A percentile compares a stretch with the other conserved stretches of the same genome.
Conservation (phyloP, 2,888 invertebrate species). For the Endomychus coccineus region DNA sequence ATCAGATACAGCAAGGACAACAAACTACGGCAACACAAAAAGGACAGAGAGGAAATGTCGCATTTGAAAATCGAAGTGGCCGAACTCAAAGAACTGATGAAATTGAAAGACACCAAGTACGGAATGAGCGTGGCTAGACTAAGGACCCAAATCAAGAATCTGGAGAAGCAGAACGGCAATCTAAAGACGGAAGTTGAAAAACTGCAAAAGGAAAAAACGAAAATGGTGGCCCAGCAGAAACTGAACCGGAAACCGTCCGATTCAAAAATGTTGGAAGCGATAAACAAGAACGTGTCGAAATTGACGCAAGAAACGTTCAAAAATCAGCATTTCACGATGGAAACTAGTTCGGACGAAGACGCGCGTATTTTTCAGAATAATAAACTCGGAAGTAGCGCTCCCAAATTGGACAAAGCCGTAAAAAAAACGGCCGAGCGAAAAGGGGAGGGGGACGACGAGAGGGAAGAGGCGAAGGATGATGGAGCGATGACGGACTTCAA, state of each 20-base stretch:
- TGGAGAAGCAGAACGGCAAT: constrained; percentile 62
- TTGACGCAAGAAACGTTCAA: constrained; percentile 35
- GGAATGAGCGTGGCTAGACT: constrained; percentile 64
- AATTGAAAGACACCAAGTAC: constrained; percentile 66
- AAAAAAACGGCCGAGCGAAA: too few relatives aligned
- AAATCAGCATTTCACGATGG: constrained; percentile 18
- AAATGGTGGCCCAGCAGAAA: constrained; percentile 54
- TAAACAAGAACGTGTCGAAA: constrained; percentile 57
- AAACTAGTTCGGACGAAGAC: constrained; percentile 8
- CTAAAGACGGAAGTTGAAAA: constrained; percentile 60
- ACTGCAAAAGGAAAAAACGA: constrained; percentile 58
- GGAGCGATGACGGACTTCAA: too few relatives aligned
- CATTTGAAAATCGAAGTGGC: constrained; percentile 58
- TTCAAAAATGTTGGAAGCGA: constrained; percentile 67
- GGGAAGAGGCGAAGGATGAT: too few relatives aligned
- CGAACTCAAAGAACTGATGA: constrained; percentile 58
- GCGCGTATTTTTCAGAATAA: too few relatives aligned
- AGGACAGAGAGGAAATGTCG: constrained; percentile 63
- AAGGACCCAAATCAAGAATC: constrained; percentile 63
- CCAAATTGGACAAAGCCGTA: too few relatives aligned
- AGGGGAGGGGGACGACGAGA: too few relatives aligned
- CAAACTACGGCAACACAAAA: constrained; percentile 57
- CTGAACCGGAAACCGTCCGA: constrained; percentile 53
- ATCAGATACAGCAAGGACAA: constrained; percentile 56
- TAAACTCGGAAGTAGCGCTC: too few relatives aligned